Evolutionary conservation across 1,140 invertebrate species (phyloP).

Genomic region (Parapsyche elsis): DNA sequence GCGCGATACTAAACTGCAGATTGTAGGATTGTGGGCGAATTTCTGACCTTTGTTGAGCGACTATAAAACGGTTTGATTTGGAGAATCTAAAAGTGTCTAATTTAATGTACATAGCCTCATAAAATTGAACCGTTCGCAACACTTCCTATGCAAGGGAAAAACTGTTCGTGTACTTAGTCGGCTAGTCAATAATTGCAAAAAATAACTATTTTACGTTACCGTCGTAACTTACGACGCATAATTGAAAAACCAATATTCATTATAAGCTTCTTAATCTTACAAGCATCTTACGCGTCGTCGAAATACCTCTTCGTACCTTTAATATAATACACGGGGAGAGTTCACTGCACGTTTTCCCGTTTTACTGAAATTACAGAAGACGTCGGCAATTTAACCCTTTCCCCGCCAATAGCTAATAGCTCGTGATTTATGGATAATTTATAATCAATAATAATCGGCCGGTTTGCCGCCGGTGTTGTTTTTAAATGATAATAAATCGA

Average conservation of each 20-base stretch:
- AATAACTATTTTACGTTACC: no score
- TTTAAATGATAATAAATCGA: no score
- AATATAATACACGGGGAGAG: background rate
- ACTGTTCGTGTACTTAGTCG: no score
- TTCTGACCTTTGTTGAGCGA: no score
- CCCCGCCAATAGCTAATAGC: background rate
- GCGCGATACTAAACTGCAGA: no score
- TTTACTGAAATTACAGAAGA: conserved; percentile 5
- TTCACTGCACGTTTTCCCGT: conserved; percentile 15
- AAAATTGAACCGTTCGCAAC: no score
- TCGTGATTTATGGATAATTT: conserved; percentile 17
- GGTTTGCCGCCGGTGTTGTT: background rate
- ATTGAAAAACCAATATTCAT: background rate
- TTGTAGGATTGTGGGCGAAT: no score
- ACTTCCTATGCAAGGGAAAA: no score
- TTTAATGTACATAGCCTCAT: no score
- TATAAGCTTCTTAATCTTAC: background rate
- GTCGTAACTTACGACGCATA: background rate
- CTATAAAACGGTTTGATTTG: no score
- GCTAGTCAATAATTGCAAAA: no score
- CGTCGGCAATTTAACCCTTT: background rate
- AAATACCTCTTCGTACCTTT: background rate
- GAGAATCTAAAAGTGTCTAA: no score
- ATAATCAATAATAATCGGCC: conserved; percentile 21
- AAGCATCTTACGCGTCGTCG: background rate